Evolutionary conservation across 2,888 invertebrate species (phyloP), one percentile per base, ranked within the genome.

Genomic region (Galeopsomyia nigrocyanea): DNA sequence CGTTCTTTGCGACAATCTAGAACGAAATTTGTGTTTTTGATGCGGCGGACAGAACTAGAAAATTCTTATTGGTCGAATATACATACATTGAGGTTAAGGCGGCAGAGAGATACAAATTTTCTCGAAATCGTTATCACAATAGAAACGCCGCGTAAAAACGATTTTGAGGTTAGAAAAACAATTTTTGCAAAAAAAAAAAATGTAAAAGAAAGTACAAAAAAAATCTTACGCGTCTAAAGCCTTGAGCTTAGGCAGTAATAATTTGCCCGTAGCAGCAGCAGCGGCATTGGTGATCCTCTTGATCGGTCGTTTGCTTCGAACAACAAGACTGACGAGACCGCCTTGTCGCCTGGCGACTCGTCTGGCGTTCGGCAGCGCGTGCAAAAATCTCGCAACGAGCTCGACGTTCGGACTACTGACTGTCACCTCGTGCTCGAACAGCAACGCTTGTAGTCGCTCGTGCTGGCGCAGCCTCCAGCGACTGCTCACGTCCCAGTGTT

Each of bases 401-500:
- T 83, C 82, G 49, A 83, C 76, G 39, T 74, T 79, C 26, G 78
- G 78, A 39, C 78, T 80, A 22, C 77, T 78, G 19, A 83, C 76
- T 19, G 79, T 77, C 19, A 83, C 79, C 61, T 82, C 80, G 74
- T 83, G 83, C 63, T 83, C 82, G 72, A 83, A 76, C 55, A 81
- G 68, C 57, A 77, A 81, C 22, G 73, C 58, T 55, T 76, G 58
- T 16, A 69, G 53, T 31, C 67, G 31, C 46, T 31, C 26, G 16
- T 58, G 78, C 58, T 31, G 77, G 75, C 72, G 75, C 62, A 81
- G 73, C 60, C 76, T 76, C 81, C 81, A 81, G 73, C 78, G 77
- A 75, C 80, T 81, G 75, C 71, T 79, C 68, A 82, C 55, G 16
- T 77, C 74, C 81, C 81, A 81, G 50, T 21, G 60, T 9, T 26